These are phyloP conservation scores for Parnassius mnemosyne DNA, from an alignment of 2,888 invertebrate species.

Conservation along the genomic window DNA sequence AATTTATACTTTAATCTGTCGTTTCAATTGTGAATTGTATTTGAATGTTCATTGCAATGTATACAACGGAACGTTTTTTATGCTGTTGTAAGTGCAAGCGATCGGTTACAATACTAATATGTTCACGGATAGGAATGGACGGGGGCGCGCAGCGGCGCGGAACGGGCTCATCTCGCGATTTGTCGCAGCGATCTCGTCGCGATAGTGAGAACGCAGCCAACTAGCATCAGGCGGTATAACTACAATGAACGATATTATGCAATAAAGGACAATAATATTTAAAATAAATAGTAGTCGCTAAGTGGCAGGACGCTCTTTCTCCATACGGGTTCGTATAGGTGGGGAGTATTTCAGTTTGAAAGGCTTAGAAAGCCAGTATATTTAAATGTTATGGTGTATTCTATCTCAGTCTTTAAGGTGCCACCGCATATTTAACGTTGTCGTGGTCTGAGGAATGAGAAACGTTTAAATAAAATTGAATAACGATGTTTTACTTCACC, in stretches of 20 bases:
- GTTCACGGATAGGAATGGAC: slow-evolving; percentile 40
- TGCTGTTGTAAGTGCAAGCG: slow-evolving; percentile 24
- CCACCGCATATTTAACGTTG: too few species aligned
- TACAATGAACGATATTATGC: slow-evolving; percentile 37
- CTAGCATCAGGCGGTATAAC: slow-evolving; percentile 44
- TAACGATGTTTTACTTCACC: too few species aligned
- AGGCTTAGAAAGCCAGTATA: too few species aligned
- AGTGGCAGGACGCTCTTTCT: too few species aligned
- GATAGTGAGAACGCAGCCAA: slow-evolving; percentile 41
- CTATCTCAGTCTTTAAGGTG: too few species aligned
- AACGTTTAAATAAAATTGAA: too few species aligned
- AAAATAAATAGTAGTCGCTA: too few species aligned
- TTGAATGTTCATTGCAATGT: slow-evolving; percentile 27
- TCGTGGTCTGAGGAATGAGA: too few species aligned
- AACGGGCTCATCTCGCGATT: slow-evolving; percentile 54
- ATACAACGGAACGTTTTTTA: slow-evolving; percentile 27
- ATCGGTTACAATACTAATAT: slow-evolving; percentile 39
- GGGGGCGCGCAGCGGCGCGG: slow-evolving; percentile 47
- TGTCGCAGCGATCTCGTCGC: slow-evolving; percentile 58
- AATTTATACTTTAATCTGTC: slow-evolving; percentile 9
- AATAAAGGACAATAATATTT: slow-evolving; percentile 33
- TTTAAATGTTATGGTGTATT: too few species aligned
- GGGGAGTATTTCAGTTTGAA: too few species aligned
- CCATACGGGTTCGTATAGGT: too few species aligned
- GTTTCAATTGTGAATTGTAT: slow-evolving; percentile 15